Conservation (phyloP, 2,888 invertebrate species). For the Rotaria socialis region DNA sequence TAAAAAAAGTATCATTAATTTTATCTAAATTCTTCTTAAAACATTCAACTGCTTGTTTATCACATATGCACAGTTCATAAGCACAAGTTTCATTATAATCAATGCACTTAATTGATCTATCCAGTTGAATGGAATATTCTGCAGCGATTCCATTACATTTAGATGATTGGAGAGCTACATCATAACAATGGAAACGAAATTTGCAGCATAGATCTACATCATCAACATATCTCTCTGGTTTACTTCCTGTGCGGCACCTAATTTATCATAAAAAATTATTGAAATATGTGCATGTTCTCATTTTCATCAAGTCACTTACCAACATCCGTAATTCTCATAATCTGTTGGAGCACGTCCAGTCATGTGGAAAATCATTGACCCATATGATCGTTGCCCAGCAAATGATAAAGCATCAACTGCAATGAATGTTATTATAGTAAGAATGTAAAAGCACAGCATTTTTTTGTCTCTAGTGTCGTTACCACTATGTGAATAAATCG, state of each 20-base stretch:
- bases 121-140: neutral
- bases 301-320: too few species aligned
- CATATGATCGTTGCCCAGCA: neutral
- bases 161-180: neutral
- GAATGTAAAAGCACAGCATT: neutral
- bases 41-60: neutral
- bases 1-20: neutral
- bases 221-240: slow-evolving; percentile 8
- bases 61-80: neutral
- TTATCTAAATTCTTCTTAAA: neutral
- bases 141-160: neutral
- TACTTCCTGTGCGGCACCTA: neutral
- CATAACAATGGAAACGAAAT: neutral
- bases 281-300: too few species aligned
- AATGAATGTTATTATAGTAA: neutral
- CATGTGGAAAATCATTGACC: neutral
- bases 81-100: neutral
- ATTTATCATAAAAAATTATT: too few species aligned
- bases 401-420: neutral
- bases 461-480: neutral
- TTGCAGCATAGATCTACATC: neutral
- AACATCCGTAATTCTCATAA: too few species aligned
- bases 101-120: neutral
- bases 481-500: neutral
- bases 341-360: too few species aligned